Evolutionary conservation across 1,140 invertebrate genomes (phyloP).

Genomic region (Ceratina calcarata): DNA sequence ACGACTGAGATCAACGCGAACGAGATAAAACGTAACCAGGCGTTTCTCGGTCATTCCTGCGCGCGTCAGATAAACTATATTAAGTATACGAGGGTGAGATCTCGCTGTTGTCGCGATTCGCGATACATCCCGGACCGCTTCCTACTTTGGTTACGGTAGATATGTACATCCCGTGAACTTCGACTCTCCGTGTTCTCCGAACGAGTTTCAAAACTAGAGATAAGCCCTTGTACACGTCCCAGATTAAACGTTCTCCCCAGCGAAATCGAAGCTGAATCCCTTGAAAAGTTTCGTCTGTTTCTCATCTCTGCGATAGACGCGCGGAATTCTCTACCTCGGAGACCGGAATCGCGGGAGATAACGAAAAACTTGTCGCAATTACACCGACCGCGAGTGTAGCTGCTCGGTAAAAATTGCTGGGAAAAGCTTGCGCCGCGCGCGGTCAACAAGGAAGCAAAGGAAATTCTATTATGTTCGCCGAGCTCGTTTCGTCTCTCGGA

Average conservation of each 20-base stretch:
- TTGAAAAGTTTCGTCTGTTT: constrained; percentile 2
- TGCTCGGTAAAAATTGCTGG: too few species aligned
- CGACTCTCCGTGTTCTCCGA: not conserved
- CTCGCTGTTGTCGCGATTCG: too few species aligned
- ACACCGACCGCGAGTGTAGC: too few species aligned
- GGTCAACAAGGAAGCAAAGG: not conserved
- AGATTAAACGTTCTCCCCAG: constrained; percentile 15
- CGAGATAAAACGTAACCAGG: too few species aligned
- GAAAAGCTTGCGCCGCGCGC: not conserved
- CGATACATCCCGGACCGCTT: too few species aligned
- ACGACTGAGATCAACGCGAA: too few species aligned
- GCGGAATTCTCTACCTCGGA: not conserved
- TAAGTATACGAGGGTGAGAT: too few species aligned
- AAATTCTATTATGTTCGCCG: not conserved
- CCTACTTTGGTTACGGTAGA: too few species aligned
- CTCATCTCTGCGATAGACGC: not conserved
- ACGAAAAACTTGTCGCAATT: not conserved
- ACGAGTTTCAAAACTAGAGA: constrained; percentile 14
- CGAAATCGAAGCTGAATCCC: constrained; percentile 16
- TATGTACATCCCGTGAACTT: not conserved
- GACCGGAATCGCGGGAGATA: not conserved
- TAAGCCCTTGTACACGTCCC: not conserved
- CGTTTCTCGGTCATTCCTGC: not conserved
- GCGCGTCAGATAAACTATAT: not conserved
- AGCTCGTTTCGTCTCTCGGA: not conserved